These are phyloP conservation scores for Melanerpes aurifrons DNA, from an alignment of 2,113 vertebrate genomes.

Conservation along the genomic window DNA sequence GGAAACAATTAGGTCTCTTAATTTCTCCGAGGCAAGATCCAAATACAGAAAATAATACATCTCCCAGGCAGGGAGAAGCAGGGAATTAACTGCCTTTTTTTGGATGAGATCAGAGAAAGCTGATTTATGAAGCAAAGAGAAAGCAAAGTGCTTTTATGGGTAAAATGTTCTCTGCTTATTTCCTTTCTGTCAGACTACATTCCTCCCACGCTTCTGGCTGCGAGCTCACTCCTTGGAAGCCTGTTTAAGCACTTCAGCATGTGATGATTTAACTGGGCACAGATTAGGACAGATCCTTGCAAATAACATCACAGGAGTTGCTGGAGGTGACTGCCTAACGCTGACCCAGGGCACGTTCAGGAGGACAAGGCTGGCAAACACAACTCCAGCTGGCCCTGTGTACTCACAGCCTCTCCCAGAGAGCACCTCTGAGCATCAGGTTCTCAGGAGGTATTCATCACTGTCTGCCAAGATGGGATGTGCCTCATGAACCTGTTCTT, in stretches of 20 bases:
- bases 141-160: constrained; percentile 72
- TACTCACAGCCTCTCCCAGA: neutral
- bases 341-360: neutral
- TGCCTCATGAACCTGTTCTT: neutral
- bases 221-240: constrained; percentile 36
- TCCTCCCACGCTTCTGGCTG: constrained; percentile 72
- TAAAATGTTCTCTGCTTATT: constrained; percentile 73
- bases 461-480: fast-evolving
- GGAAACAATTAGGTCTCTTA: constrained; percentile 69
- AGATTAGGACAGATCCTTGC: constrained; percentile 56
- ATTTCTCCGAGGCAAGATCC: constrained; percentile 55
- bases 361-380: neutral
- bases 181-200: constrained; percentile 68
- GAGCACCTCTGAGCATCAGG: neutral
- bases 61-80: constrained; percentile 62
- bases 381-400: neutral
- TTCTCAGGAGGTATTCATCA: neutral
- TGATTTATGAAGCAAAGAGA: constrained; percentile 71
- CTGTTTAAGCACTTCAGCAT: constrained; percentile 65
- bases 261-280: constrained; percentile 61
- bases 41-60: constrained; percentile 67
- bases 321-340: constrained; percentile 43
- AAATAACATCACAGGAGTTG: constrained; percentile 55
- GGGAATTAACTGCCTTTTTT: constrained; percentile 66
- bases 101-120: constrained; percentile 68